Evolutionary conservation across 2,888 invertebrate species (phyloP).

Genomic region (Apamea crenata): DNA sequence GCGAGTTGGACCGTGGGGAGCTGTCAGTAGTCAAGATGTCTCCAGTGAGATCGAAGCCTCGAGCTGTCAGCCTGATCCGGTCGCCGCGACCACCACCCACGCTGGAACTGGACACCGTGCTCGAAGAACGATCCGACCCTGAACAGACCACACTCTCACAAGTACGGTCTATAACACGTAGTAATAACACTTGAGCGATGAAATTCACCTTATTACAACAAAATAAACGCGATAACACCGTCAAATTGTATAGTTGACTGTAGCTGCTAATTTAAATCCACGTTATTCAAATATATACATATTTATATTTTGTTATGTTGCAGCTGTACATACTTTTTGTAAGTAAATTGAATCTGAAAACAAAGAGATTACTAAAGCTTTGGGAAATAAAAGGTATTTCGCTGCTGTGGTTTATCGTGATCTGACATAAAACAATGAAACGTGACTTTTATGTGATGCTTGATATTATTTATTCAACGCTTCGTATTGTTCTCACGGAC

Average conservation of each 20-base stretch:
- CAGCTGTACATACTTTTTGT: background rate
- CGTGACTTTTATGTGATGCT: conserved; percentile 57
- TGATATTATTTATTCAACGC: conserved; percentile 39
- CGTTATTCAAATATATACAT: background rate
- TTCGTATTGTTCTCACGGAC: conserved; percentile 13
- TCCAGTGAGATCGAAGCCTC: conserved; percentile 80
- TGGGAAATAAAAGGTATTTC: conserved; percentile 51
- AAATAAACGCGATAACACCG: background rate
- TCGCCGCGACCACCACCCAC: conserved; percentile 94
- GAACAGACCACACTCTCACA: conserved; percentile 92
- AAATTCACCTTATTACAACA: background rate
- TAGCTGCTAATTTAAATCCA: background rate
- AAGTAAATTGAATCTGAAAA: conserved; percentile 17
- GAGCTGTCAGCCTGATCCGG: conserved; percentile 86
- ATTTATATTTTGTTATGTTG: background rate
- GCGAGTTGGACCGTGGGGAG: conserved; percentile 95
- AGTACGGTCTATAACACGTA: conserved; percentile 71
- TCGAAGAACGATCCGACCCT: conserved; percentile 95
- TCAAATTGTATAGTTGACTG: background rate
- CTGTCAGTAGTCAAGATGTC: conserved; percentile 94
- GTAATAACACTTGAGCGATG: background rate
- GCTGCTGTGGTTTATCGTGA: conserved; percentile 33
- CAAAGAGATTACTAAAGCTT: conserved; percentile 39
- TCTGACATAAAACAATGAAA: conserved; percentile 48
- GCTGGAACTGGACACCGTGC: conserved; percentile 95